These are phyloP conservation scores for Folsomia manolachei DNA, from an alignment of 2,888 invertebrate genomes.

Conservation along the genomic window DNA sequence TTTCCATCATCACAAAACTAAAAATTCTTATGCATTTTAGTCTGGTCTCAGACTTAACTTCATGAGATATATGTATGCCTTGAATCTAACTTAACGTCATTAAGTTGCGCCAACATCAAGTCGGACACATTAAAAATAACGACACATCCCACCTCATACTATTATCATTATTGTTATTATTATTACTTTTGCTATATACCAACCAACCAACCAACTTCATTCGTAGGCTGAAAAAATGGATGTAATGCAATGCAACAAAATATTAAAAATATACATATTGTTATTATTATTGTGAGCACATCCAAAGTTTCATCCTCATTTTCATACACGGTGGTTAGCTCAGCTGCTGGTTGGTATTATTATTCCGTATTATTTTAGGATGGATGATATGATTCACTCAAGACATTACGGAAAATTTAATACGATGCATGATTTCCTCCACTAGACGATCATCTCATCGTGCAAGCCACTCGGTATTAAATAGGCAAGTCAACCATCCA, in stretches of 20 bases:
- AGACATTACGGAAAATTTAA: neutral
- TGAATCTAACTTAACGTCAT: conserved; percentile 37
- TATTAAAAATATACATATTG: neutral
- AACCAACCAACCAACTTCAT: neutral
- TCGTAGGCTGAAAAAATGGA: neutral
- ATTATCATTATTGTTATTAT: conserved; percentile 49
- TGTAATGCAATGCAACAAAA: neutral
- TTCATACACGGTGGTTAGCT: neutral
- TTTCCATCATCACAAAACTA: neutral
- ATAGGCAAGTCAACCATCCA: neutral
- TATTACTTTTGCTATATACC: conserved; percentile 24
- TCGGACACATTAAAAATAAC: conserved; percentile 51
- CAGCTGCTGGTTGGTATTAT: too few relatives aligned
- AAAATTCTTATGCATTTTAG: conserved; percentile 3
- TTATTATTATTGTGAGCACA: neutral
- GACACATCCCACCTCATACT: conserved; percentile 50
- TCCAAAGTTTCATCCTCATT: conserved; percentile 2
- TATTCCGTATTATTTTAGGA: neutral
- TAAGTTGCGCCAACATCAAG: conserved; percentile 46
- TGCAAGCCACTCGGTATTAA: conserved; percentile 14
- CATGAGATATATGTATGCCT: too few relatives aligned
- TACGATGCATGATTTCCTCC: neutral
- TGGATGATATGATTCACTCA: conserved; percentile 1
- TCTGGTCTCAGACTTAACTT: neutral
- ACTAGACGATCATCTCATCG: conserved; percentile 13